Conservation (phyloP, 92 coral and sea anemone genomes). For the Actinostola sp. region DNA sequence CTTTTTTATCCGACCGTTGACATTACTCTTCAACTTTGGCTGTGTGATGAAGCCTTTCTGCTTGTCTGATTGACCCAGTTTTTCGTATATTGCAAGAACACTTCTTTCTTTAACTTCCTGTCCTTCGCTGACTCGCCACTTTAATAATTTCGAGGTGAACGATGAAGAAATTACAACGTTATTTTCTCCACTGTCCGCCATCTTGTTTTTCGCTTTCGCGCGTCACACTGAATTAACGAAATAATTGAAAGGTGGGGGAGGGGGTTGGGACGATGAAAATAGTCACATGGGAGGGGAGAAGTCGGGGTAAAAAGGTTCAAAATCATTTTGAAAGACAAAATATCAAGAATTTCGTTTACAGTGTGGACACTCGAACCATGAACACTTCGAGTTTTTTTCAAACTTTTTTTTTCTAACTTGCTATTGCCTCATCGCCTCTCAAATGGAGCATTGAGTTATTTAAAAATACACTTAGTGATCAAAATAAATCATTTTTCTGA, state of each 20-base stretch:
- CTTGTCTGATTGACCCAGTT: constrained; percentile 48
- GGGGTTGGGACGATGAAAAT: constrained; percentile 17
- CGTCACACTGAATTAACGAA: constrained; percentile 43
- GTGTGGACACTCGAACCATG: too few species aligned
- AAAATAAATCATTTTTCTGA: too few species aligned
- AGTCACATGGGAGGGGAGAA: background rate
- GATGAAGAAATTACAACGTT: constrained; percentile 84
- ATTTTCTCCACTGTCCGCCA: constrained; percentile 86
- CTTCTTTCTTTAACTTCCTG: constrained; percentile 91
- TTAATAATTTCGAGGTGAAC: constrained; percentile 69
- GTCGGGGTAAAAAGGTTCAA: too few species aligned
- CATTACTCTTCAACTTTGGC: constrained; percentile 86
- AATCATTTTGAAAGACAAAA: too few species aligned
- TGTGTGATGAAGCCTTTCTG: constrained; percentile 77
- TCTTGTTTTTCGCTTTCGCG: constrained; percentile 86
- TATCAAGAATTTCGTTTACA: too few species aligned
- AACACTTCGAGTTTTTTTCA: too few species aligned
- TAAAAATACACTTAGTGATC: too few species aligned
- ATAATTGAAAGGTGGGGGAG: constrained; percentile 32
- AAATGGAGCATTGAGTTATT: too few species aligned
- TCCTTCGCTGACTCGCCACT: constrained; percentile 89
- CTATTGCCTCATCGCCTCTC: too few species aligned
- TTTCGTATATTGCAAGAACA: constrained; percentile 91
- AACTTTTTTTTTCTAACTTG: too few species aligned
- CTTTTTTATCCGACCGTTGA: constrained; percentile 80